Evolutionary conservation across 2,113 vertebrate genomes (phyloP), one percentile per base, ranked within the genome.

Genomic region (Indicator maculatus): DNA sequence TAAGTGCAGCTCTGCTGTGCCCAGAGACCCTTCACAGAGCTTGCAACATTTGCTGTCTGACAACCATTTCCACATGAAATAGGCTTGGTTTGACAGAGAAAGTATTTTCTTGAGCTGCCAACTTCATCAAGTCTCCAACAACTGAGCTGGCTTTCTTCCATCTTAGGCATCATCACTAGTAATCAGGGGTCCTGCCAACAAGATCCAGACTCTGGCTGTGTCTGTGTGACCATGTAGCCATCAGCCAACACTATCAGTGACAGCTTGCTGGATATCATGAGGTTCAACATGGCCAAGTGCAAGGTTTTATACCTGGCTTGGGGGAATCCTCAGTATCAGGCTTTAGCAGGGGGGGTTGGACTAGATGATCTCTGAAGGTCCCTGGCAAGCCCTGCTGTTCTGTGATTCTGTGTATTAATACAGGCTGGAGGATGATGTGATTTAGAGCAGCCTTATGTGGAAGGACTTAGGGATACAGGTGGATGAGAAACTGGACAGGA

Each of bases 91-190:
- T 95, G 75, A 80, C 85, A 72, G 56, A 33, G 28, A 39, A 84
- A 80, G 67, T 38, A 74, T 83, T 95, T 88, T 71, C 67, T 17
- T 52, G 33, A 86, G 70, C 89, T 89, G 71, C 64, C 75, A 83
- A 50, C 45, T 66, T 60, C 18, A 45, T 12, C 74, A 28, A 66
- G 45, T 55, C 78, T 79, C 78, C 59, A 70, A 69, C 81, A 93
- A 67, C 14, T 70, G 56, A 70, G 60, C 64, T 93, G 93, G 87
- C 45, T 76, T 85, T 66, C 72, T 58, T 85, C 93, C 84, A 74
- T 64, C 38, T 66, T 45, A 11, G 19, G 52, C 81, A 36, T 26
- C 86, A 56, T 14, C 6, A 4, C 26, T n/a, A 2, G 36, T 17
- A 60, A 64, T 24, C 11, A 5, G 36, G 16, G 67, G 50, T 41